Evolutionary conservation across 2,888 invertebrate species (phyloP).

Genomic region (Athalia cordata): DNA sequence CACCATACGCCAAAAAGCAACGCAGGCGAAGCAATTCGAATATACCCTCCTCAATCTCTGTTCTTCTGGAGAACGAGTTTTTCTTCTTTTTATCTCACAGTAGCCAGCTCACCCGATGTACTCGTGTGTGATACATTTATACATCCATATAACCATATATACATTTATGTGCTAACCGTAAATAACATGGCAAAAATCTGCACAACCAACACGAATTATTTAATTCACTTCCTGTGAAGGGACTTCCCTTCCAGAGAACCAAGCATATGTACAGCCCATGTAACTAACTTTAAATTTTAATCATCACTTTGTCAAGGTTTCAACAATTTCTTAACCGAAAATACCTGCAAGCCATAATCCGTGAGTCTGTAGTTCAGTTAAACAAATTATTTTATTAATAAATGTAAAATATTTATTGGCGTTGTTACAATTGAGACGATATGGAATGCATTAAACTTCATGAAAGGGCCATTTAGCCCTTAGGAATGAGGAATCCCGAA

Average conservation of each 20-base stretch:
- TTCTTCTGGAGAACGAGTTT: constrained; percentile 9
- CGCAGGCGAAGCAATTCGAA: constrained; percentile 12
- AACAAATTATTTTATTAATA: not conserved
- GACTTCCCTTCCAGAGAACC: not conserved
- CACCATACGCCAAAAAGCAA: constrained; percentile 9
- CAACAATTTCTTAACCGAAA: not conserved
- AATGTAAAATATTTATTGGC: no score
- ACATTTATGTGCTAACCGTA: constrained; percentile 6
- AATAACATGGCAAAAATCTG: constrained; percentile 24
- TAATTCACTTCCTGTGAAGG: not conserved
- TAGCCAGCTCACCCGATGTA: not conserved
- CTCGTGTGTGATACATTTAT: not conserved
- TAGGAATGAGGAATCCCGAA: no score
- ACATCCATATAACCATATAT: not conserved
- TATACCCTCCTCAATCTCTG: constrained; percentile 34
- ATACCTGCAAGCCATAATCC: not conserved
- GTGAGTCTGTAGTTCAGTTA: not conserved
- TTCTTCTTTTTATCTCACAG: not conserved
- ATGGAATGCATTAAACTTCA: no score
- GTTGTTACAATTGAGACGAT: no score
- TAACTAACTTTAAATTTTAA: constrained; percentile 3
- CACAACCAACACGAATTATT: constrained; percentile 23
- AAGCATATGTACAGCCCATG: not conserved
- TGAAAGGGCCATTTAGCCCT: no score
- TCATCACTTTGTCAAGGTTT: constrained; percentile 13